Percentiles rank a stretch among this genome's conserved stretches.
These are phyloP conservation scores for Tonatia bakeri DNA, from an alignment of 2,113 vertebrate species.

Conservation along the genomic window DNA sequence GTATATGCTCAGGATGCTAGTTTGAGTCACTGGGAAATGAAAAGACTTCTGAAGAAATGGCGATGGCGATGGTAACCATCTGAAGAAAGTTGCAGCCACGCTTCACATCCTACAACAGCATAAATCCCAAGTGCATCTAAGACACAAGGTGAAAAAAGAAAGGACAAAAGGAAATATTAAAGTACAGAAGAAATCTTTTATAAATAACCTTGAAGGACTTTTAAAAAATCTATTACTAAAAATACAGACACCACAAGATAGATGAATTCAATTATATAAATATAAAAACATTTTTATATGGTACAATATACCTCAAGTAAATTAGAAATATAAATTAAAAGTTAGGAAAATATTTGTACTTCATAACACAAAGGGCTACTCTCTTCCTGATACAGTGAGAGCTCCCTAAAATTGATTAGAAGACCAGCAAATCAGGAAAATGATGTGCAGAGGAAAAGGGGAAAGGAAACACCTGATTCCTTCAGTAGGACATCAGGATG, in stretches of 20 bases:
- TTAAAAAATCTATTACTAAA: neutral
- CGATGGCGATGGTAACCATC: neutral
- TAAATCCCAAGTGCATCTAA: neutral
- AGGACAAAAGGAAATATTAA: neutral
- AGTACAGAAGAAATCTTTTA: neutral
- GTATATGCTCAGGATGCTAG: neutral
- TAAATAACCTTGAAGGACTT: neutral
- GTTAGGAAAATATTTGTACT: neutral
- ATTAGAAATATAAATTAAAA: neutral
- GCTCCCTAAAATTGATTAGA: neutral
- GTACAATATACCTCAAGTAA: neutral
- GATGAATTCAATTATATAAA: neutral
- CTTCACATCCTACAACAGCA: neutral
- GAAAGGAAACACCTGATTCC: neutral
- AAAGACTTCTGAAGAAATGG: neutral
- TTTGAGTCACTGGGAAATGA: neutral
- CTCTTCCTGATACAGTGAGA: neutral
- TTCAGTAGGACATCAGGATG: fast-evolving
- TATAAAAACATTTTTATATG: neutral
- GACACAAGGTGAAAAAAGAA: neutral
- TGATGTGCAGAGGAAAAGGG: neutral
- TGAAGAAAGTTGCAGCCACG: neutral
- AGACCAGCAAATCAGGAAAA: neutral
- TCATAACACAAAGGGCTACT: neutral
- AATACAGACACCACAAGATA: neutral